Conservation (phyloP, 2,113 vertebrate genomes). For the Gymnarchus niloticus region DNA sequence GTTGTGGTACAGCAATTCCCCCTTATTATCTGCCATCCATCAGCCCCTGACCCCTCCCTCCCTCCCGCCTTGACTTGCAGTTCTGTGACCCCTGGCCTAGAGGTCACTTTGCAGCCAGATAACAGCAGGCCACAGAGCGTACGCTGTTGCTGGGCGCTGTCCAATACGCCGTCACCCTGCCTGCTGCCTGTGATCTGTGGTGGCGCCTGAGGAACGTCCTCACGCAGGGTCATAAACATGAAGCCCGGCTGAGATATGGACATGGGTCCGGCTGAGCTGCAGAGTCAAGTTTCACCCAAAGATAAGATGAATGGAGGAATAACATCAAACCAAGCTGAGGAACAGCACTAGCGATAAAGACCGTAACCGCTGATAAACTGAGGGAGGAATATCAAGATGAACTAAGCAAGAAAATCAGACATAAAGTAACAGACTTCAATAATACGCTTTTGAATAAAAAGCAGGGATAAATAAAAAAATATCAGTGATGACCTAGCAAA, state of each 20-base stretch:
- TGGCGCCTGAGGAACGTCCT: background rate
- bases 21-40: background rate
- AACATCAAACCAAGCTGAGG: background rate
- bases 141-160: slow-evolving; percentile 8
- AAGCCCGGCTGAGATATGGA: background rate
- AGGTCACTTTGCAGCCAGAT: background rate
- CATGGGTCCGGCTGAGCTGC: background rate
- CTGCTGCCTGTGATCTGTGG: background rate
- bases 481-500: too few species aligned
- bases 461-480: background rate
- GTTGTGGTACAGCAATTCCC: background rate
- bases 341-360: background rate
- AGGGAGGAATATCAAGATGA: background rate
- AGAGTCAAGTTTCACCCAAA: background rate
- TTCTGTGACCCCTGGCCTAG: background rate
- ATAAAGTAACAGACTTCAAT: background rate
- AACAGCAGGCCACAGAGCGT: background rate
- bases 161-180: background rate
- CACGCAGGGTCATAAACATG: background rate
- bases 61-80: background rate
- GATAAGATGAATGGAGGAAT: background rate
- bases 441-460: background rate
- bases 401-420: background rate
- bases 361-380: background rate
- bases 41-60: background rate